A percentile compares a stretch with the other conserved stretches of the same genome.
phyloP scores from a whole-genome alignment of 2,113 vertebrate genomes.

The Scomber colias region DNA sequence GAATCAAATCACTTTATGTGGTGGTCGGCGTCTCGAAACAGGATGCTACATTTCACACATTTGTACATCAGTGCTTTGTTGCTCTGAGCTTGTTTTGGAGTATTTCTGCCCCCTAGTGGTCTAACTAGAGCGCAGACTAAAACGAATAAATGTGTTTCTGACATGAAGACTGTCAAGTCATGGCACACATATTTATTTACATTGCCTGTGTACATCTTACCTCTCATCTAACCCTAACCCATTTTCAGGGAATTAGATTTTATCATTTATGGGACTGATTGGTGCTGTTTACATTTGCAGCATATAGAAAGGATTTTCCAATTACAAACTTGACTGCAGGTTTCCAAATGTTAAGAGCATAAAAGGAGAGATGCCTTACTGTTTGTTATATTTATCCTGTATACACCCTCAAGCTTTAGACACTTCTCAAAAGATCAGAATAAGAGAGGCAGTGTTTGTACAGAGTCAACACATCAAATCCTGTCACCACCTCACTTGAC shows the following conservation, averaged over 20 bases:
- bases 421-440: background rate
- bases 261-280: too few species aligned
- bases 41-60: too few species aligned
- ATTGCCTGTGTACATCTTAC: background rate
- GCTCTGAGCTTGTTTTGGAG: background rate
- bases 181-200: background rate
- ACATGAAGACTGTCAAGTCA: background rate
- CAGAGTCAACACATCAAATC: background rate
- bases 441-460: background rate
- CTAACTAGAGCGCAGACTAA: background rate
- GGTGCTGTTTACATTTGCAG: too few species aligned
- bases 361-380: too few species aligned
- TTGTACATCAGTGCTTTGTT: too few species aligned
- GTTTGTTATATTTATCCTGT: too few species aligned
- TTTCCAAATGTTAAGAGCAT: too few species aligned
- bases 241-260: too few species aligned
- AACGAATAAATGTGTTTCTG: background rate
- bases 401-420: background rate
- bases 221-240: too few species aligned
- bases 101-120: slow-evolving; percentile 15
- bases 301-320: too few species aligned
- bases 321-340: too few species aligned
- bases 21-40: background rate
- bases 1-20: background rate
- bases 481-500: too few species aligned